Evolutionary conservation across 2,888 invertebrate species (phyloP).

Genomic region (Macroteleia sp.): DNA sequence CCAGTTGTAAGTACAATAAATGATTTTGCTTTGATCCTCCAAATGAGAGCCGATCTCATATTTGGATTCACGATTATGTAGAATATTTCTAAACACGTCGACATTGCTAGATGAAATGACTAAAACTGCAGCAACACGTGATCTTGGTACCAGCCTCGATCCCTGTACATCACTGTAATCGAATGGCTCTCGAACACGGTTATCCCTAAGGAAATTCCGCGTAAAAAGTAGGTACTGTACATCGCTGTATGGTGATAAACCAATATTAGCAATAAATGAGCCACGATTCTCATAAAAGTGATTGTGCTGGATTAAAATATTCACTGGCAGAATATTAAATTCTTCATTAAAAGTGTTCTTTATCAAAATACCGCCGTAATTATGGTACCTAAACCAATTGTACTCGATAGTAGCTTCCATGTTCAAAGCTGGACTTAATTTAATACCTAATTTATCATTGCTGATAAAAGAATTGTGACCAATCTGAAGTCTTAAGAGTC

Average conservation of each 20-base stretch:
- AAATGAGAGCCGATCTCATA: slow-evolving; percentile 98
- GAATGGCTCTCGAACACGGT: slow-evolving; percentile 94
- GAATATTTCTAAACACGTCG: slow-evolving; percentile 93
- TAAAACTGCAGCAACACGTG: slow-evolving; percentile 95
- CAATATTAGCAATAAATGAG: slow-evolving; percentile 93
- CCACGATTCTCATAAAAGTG: slow-evolving; percentile 95
- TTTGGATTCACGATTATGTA: slow-evolving; percentile 94
- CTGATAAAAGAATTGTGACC: slow-evolving; percentile 93
- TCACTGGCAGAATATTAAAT: slow-evolving; percentile 90
- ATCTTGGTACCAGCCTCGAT: slow-evolving; percentile 92
- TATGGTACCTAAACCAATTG: slow-evolving; percentile 94
- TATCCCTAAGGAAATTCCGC: slow-evolving; percentile 93
- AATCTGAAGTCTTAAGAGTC: slow-evolving; percentile 88
- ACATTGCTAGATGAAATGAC: slow-evolving; percentile 96
- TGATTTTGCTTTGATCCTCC: slow-evolving; percentile 95
- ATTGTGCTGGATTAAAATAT: slow-evolving; percentile 92
- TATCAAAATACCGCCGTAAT: slow-evolving; percentile 92
- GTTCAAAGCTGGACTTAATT: slow-evolving; percentile 93
- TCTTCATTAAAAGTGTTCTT: slow-evolving; percentile 92
- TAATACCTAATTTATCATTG: slow-evolving; percentile 90
- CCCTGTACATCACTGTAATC: slow-evolving; percentile 87
- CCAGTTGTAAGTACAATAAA: slow-evolving; percentile 98
- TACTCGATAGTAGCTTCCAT: slow-evolving; percentile 91
- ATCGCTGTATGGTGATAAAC: slow-evolving; percentile 94
- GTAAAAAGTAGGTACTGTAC: slow-evolving; percentile 93